These are phyloP conservation scores for Eurystomus gularis DNA, from an alignment of 2,113 vertebrate species.

Conservation along the genomic window DNA sequence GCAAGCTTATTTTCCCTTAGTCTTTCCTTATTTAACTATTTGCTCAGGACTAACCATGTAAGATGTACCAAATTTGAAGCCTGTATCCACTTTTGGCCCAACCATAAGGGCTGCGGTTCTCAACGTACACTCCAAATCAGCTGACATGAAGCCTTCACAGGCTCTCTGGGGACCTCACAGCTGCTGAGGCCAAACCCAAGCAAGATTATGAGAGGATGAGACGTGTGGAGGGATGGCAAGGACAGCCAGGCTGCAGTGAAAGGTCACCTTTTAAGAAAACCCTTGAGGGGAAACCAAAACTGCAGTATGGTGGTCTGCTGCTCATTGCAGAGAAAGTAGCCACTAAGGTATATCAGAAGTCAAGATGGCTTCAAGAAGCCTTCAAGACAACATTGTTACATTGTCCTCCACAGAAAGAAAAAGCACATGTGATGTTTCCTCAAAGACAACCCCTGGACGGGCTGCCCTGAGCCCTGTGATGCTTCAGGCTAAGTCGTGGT, in stretches of 20 bases:
- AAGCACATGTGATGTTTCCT: background rate
- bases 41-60: background rate
- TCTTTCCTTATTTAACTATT: background rate
- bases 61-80: background rate
- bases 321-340: background rate
- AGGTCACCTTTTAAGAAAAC: background rate
- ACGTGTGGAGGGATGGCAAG: accelerated
- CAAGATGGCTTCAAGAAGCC: background rate
- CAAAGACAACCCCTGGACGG: too few relatives aligned
- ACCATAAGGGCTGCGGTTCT: accelerated
- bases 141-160: background rate
- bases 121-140: accelerated
- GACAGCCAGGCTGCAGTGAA: background rate
- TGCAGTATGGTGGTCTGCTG: background rate
- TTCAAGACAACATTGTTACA: background rate
- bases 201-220: background rate
- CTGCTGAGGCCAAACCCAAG: background rate
- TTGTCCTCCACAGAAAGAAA: background rate
- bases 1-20: background rate
- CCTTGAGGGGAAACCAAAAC: background rate
- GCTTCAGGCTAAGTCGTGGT: background rate
- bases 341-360: background rate
- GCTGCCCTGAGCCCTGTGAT: background rate
- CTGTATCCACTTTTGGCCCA: accelerated
- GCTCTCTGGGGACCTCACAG: background rate